Percentiles rank a stretch among this genome's conserved stretches.
Conservation (phyloP, 1,140 invertebrate species). For the Samia ricini region DNA sequence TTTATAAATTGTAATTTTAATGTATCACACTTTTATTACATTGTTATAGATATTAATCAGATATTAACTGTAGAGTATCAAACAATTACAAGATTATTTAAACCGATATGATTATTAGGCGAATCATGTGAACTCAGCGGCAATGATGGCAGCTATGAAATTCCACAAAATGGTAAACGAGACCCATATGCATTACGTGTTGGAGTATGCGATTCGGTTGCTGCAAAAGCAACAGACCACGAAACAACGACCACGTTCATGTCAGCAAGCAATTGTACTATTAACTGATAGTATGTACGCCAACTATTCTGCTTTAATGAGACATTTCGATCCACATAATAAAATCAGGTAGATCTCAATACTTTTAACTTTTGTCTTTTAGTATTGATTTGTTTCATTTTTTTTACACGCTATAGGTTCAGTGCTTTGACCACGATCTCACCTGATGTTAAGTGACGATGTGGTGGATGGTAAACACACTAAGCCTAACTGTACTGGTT, state of each 20-base stretch:
- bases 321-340: constrained; percentile 47
- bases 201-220: constrained; percentile 89
- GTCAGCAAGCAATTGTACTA: constrained; percentile 64
- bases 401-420: no score
- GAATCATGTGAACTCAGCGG: constrained; percentile 88
- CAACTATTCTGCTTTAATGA: constrained; percentile 50
- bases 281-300: constrained; percentile 57
- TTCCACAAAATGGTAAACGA: constrained; percentile 86
- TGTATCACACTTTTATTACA: not conserved
- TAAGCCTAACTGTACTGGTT: no score
- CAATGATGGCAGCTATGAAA: constrained; percentile 84
- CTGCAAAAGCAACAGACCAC: constrained; percentile 60
- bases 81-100: not conserved
- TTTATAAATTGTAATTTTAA: not conserved
- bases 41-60: not conserved
- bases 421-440: no score
- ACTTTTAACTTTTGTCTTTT: no score
- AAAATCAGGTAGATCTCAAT: constrained; percentile 42
- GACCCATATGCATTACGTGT: constrained; percentile 90
- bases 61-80: not conserved
- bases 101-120: constrained; percentile 76
- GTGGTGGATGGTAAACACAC: no score
- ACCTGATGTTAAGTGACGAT: no score
- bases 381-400: no score
- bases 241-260: constrained; percentile 37